phyloP scores from a whole-genome alignment of 2,888 invertebrate genomes.

The Tetanocera ferruginea region DNA sequence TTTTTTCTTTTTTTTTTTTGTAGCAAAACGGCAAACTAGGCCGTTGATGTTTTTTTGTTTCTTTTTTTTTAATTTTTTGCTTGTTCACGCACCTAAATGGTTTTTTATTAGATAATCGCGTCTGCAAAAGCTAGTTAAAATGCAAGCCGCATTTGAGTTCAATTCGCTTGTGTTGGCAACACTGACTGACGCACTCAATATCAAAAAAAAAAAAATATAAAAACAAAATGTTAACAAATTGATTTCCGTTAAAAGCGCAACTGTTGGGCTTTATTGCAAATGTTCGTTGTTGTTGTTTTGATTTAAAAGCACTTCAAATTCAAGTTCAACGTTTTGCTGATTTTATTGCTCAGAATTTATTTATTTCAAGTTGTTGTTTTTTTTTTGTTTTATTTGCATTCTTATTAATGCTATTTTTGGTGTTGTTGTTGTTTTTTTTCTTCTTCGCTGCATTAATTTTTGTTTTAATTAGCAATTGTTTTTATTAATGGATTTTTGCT shows the following conservation, averaged over 20 bases:
- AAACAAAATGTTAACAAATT: neutral
- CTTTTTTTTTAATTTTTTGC: constrained; percentile 45
- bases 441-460: neutral
- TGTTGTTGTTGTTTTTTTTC: neutral
- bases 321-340: constrained; percentile 23
- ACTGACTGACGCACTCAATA: neutral
- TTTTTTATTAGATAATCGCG: constrained; percentile 57
- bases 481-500: constrained; percentile 5
- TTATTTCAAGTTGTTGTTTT: neutral
- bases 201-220: neutral
- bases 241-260: neutral
- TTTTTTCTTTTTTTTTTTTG: neutral
- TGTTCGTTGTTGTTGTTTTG: neutral
- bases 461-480: neutral
- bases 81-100: constrained; percentile 58
- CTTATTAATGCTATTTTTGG: neutral
- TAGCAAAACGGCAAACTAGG: neutral
- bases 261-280: neutral
- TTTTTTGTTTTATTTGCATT: neutral
- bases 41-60: constrained; percentile 21
- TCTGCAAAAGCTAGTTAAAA: constrained; percentile 9
- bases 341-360: neutral
- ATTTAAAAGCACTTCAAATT: neutral
- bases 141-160: neutral
- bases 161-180: neutral